Evolutionary conservation across 2,797 vertebrate species (phyloP).

Genomic region (Halcyon badia): DNA sequence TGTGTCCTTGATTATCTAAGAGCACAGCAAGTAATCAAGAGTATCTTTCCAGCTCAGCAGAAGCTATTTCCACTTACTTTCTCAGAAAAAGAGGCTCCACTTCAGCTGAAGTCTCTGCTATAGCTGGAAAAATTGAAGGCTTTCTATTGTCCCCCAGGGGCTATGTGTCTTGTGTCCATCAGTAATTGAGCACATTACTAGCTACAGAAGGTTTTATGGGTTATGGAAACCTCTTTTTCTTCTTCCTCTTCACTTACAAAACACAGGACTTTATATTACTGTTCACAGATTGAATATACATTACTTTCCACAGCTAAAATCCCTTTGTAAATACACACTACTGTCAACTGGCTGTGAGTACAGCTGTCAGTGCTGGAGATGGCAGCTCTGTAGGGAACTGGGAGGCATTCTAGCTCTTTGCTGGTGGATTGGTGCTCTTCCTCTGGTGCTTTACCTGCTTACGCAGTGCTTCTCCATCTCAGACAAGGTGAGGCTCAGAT

Average conservation of each 20-base stretch:
- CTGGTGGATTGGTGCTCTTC: background rate
- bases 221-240: background rate
- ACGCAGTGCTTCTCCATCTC: background rate
- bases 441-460: background rate
- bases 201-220: slow-evolving; percentile 4
- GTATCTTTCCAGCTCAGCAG: slow-evolving; percentile 55
- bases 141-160: slow-evolving; percentile 28
- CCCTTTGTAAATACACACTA: background rate
- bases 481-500: fast-evolving
- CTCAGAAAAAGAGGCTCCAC: slow-evolving; percentile 30
- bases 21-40: slow-evolving; percentile 68
- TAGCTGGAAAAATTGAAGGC: slow-evolving; percentile 35
- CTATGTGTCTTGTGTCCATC: slow-evolving; percentile 19
- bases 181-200: slow-evolving; percentile 35
- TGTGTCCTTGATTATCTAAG: slow-evolving; percentile 59
- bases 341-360: background rate
- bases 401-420: background rate
- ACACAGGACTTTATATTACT: background rate
- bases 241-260: slow-evolving; percentile 3
- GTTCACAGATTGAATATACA: background rate
- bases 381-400: background rate
- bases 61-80: slow-evolving; percentile 51
- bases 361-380: fast-evolving
- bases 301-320: background rate
- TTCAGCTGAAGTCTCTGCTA: slow-evolving; percentile 27